These are phyloP conservation scores for Etia nguti DNA, from an alignment of 2,113 vertebrate genomes.

Conservation along the genomic window DNA sequence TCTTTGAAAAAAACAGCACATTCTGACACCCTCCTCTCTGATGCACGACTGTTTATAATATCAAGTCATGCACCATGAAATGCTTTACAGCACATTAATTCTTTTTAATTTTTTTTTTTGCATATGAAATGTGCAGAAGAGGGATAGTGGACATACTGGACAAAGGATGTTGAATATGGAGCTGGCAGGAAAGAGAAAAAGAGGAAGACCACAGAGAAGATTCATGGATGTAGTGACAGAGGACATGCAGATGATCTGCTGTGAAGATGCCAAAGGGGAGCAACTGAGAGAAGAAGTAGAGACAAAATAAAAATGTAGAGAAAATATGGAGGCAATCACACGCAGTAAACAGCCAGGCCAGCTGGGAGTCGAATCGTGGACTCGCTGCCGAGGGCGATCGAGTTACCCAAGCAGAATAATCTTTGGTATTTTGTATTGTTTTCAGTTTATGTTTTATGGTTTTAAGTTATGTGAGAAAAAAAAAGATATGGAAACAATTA, in stretches of 20 bases:
- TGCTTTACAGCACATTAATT: background rate
- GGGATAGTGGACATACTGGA: background rate
- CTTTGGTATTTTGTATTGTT: background rate
- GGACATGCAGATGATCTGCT: background rate
- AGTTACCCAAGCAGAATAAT: background rate
- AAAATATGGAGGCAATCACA: background rate
- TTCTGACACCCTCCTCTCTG: background rate
- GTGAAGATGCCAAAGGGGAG: background rate
- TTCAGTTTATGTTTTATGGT: background rate
- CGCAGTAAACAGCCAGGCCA: background rate
- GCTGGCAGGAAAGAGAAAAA: background rate
- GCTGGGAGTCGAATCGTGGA: background rate
- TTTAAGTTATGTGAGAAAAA: background rate
- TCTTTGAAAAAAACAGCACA: background rate
- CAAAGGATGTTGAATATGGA: background rate
- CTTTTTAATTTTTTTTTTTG: background rate
- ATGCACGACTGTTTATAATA: background rate
- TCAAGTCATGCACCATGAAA: background rate
- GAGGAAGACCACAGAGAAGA: background rate
- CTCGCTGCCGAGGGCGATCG: background rate
- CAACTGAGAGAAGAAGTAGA: background rate
- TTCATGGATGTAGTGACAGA: background rate
- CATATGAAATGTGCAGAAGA: background rate
- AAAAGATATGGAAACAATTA: background rate
- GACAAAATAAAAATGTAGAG: rapidly evolving